Percentiles rank a stretch among this genome's conserved stretches.
Conservation (phyloP, 2,797 vertebrate genomes). For the Tauraco hartlaubi region DNA sequence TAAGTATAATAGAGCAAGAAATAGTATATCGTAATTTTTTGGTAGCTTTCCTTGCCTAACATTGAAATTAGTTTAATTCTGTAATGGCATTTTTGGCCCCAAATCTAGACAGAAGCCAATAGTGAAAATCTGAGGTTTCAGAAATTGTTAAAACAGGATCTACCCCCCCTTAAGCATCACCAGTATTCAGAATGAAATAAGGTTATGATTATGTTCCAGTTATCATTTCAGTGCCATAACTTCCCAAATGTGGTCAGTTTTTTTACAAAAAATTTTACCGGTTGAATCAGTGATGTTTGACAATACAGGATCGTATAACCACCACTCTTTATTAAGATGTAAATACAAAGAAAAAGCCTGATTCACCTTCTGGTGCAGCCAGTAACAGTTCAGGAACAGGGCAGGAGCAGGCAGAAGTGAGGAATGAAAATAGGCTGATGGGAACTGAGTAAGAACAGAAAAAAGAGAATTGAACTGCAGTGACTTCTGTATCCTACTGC, state of each 20-base stretch:
- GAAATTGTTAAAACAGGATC: background rate
- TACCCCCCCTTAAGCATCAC: background rate
- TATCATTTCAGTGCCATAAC: background rate
- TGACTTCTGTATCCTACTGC: background rate
- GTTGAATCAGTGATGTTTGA: background rate
- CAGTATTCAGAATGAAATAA: background rate
- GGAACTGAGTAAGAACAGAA: background rate
- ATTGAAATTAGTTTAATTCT: background rate
- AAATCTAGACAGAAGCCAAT: background rate
- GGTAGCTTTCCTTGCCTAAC: background rate
- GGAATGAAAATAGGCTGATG: background rate
- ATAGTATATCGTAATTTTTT: background rate
- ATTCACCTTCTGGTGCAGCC: background rate
- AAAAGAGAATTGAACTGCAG: background rate
- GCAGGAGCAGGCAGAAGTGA: background rate
- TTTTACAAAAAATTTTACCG: background rate
- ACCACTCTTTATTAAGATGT: background rate
- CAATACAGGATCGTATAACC: background rate
- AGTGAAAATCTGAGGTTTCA: background rate
- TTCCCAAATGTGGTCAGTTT: background rate
- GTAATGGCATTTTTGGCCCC: background rate
- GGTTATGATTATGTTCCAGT: no score
- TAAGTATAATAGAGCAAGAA: background rate
- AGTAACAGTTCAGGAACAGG: background rate
- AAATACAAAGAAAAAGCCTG: background rate